Evolutionary conservation across 1,140 invertebrate species (phyloP).

Genomic region (Drosophila nigrodunni): DNA sequence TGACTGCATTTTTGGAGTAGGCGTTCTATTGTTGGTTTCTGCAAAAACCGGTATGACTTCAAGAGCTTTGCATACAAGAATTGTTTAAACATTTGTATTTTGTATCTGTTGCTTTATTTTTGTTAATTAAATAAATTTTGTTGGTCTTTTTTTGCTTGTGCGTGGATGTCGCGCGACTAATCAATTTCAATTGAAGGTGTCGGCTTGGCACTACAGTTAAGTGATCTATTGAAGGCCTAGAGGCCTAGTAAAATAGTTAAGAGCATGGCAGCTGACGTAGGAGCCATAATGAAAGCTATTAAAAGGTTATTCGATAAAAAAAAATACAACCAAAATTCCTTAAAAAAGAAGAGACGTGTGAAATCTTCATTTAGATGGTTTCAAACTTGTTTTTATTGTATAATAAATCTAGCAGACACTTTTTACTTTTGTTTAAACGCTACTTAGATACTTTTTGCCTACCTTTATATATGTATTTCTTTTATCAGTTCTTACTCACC

Average conservation of each 20-base stretch:
- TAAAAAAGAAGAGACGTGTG: background rate
- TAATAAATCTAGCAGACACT: no score
- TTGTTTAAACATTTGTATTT: slow-evolving; percentile 16
- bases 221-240: slow-evolving; percentile 44
- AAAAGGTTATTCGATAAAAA: background rate
- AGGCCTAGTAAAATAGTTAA: slow-evolving; percentile 20
- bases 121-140: slow-evolving; percentile 42
- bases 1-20: slow-evolving; percentile 5
- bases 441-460: background rate
- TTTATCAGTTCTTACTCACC: slow-evolving; percentile 52
- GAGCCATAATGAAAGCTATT: slow-evolving; percentile 25
- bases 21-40: slow-evolving; percentile 3
- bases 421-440: no score
- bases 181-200: slow-evolving; percentile 80
- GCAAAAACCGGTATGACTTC: slow-evolving; percentile 15
- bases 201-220: slow-evolving; percentile 23
- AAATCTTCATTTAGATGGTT: background rate
- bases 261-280: slow-evolving; percentile 61
- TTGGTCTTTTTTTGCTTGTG: background rate
- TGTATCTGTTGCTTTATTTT: slow-evolving; percentile 6
- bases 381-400: background rate
- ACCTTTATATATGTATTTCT: slow-evolving; percentile 6
- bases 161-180: slow-evolving; percentile 52
- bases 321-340: slow-evolving; percentile 15
- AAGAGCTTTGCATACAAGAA: slow-evolving; percentile 14